Base-by-base conservation (phyloP, 2,113 vertebrate genomes). In the Chelonoidis abingdonii region DNA sequence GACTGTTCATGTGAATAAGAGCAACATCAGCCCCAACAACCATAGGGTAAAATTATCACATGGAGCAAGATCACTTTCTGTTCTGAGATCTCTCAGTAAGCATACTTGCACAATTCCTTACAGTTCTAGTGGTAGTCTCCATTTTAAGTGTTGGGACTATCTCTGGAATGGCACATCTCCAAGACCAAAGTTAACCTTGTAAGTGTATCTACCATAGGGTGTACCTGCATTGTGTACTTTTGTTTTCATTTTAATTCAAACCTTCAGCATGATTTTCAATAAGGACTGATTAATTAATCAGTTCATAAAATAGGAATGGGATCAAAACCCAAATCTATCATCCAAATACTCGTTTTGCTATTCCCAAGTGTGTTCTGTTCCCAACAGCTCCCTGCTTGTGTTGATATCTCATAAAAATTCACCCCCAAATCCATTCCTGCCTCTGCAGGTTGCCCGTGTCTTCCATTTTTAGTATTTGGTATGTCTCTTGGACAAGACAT, bases 181-280 rank as follows among this genome's bases (percentile, higher is more conserved):
- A 52, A 80, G 14, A 56, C 90, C 24, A 38, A 10, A 13, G 13
- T 52, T n/a, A 93, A 59, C 3, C 41, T 52, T 0, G 57, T 6
- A 85, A n/a, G 27, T 56, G 11, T 83, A 14, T 38, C 54, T 65
- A 5, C 75, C 76, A 75, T 69, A 92, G 1, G 0, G 88, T 62
- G 6, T 87, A 50, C 2, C 0, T n/a, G 6, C 49, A 87, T 14
- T 38, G 0, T 0, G 3, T 0, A 0, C 4, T 85, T 92, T 84
- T 69, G 1, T 11, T 83, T 95, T 54, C 59, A 53, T 90, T 81
- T 83, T 52, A 85, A 85, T 85, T 82, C 52, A 56, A 54, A 16
- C 22, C 12, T 47, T 1, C 25, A 47, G 22, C 0, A 4, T 86
- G 35, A 47, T 81, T 92, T 89, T 90, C 54, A 84, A 16, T 76